These are phyloP conservation scores for Galleria mellonella DNA, from an alignment of 1,140 invertebrate genomes.

Conservation along the genomic window DNA sequence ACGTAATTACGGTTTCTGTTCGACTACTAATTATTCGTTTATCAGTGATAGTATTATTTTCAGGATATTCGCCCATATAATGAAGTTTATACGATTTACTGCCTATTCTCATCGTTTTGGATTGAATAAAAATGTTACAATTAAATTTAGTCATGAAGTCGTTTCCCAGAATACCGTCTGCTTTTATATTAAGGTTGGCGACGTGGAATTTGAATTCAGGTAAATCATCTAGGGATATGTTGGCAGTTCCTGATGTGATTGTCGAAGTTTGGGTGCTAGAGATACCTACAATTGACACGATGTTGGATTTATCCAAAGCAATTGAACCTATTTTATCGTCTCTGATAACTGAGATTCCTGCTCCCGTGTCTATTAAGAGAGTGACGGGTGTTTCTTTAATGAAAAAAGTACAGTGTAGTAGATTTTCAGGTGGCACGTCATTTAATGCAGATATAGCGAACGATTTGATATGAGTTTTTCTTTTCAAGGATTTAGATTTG, in stretches of 20 bases:
- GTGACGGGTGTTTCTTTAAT: slow-evolving; percentile 2
- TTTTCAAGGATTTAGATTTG: neutral
- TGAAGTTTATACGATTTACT: slow-evolving; percentile 19
- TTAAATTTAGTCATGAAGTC: slow-evolving; percentile 31
- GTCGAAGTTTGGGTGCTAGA: slow-evolving; percentile 3
- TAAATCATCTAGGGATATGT: slow-evolving; percentile 19
- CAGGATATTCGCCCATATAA: slow-evolving; percentile 9
- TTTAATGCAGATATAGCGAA: slow-evolving; percentile 1
- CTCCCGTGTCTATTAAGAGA: slow-evolving; percentile 13
- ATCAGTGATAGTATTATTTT: neutral
- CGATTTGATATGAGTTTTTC: neutral
- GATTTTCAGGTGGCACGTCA: slow-evolving; percentile 8
- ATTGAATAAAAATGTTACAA: slow-evolving; percentile 19
- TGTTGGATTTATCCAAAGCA: slow-evolving; percentile 1
- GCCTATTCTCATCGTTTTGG: slow-evolving; percentile 22
- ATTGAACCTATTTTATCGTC: slow-evolving; percentile 6
- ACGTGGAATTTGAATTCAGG: slow-evolving; percentile 22
- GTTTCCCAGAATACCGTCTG: slow-evolving; percentile 28
- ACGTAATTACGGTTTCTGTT: slow-evolving; percentile 22
- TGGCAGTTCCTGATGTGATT: slow-evolving; percentile 10
- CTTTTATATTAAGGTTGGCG: slow-evolving; percentile 20
- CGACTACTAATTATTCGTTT: slow-evolving; percentile 14
- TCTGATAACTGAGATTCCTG: slow-evolving; percentile 10
- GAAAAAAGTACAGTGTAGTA: slow-evolving; percentile 8
- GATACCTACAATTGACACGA: slow-evolving; percentile 8